These are phyloP conservation scores for Naja naja DNA, from an alignment of 2,113 vertebrate genomes.

Conservation along the genomic window DNA sequence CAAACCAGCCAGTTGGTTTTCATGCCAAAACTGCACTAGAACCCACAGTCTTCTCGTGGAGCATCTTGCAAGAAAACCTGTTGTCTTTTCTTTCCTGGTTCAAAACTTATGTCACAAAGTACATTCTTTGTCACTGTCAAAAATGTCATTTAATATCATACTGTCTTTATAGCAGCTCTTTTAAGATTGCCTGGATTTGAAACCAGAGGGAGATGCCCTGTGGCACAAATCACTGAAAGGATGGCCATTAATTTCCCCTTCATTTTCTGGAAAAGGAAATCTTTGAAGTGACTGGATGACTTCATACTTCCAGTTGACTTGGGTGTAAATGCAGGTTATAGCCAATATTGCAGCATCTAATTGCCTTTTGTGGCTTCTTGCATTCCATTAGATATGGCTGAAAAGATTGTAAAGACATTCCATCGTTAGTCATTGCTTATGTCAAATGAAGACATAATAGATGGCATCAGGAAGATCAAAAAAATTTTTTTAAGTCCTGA, in stretches of 20 bases:
- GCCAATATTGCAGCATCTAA: slow-evolving; percentile 46
- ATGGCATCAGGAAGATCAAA: slow-evolving; percentile 27
- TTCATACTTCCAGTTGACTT: slow-evolving; percentile 24
- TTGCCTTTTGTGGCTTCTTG: slow-evolving; percentile 44
- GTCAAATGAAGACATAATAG: slow-evolving; percentile 14
- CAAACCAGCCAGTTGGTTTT: neutral
- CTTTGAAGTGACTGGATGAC: slow-evolving; percentile 25
- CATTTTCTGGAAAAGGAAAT: neutral
- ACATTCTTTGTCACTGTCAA: slow-evolving; percentile 38
- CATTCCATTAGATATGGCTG: slow-evolving; percentile 33
- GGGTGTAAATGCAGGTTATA: slow-evolving; percentile 36
- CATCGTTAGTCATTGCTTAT: slow-evolving; percentile 24
- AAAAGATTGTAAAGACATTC: slow-evolving; percentile 47
- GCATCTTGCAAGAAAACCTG: neutral
- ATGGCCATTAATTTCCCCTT: slow-evolving; percentile 21
- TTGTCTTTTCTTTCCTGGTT: slow-evolving; percentile 18
- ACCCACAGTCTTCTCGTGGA: neutral
- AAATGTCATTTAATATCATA: slow-evolving; percentile 8
- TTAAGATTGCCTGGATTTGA: slow-evolving; percentile 21
- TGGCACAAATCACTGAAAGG: neutral
- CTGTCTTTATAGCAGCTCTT: neutral
- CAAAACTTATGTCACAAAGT: slow-evolving; percentile 36
- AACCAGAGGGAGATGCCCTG: neutral
- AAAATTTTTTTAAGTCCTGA: neutral
- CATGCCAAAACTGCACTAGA: neutral